Evolutionary conservation across 2,888 invertebrate species (phyloP), one percentile per base, ranked within the genome.

Genomic region (Chironomus tentans): DNA sequence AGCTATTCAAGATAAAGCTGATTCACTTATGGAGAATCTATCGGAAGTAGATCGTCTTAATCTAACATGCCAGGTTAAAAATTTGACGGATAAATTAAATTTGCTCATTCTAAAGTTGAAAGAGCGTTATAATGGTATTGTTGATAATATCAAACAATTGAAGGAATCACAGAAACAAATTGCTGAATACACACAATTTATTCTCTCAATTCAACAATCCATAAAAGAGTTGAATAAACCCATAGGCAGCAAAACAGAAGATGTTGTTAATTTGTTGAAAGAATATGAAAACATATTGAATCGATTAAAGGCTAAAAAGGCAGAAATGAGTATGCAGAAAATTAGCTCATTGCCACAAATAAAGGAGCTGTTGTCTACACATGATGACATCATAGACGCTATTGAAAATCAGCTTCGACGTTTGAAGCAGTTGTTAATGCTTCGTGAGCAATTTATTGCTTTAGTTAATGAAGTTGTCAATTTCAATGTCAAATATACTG

Each of bases 381-480:
- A 95, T 83, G 94, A 95, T 80, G 94, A 95, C 80, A 85, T 96
- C 75, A 92, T 94, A 80, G 90, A 90, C 79, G 88, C 91, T 3
- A 91, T 96, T 77, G 94, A 95, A 84, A 92, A 93, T 78, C 94
- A 95, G 83, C 90, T 95, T 78, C 90, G 92, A 0, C 91, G 89
- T 82, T 85, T 96, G 6, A 89, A 92, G 78, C 92, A 93, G 79
- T 85, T 95, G 0, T 82, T 96, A 13, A 82, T 93, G 2, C 82
- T 97, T 10, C 88, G 97, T 13, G 95, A 97, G 82, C 95, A 96
- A 81, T 97, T 94, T 83, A 90, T 94, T 75, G 91, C 92, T 0
- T 85, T 95, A 4, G 90, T 95, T 5, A 92, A 92, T 70, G 95
- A 95, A 83, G 95, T 96, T 28, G 91, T 91, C 82, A 92, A 91